Evolutionary conservation across 2,888 invertebrate species (phyloP), one percentile per base, ranked within the genome.

Genomic region (Ametastegia equiseti): DNA sequence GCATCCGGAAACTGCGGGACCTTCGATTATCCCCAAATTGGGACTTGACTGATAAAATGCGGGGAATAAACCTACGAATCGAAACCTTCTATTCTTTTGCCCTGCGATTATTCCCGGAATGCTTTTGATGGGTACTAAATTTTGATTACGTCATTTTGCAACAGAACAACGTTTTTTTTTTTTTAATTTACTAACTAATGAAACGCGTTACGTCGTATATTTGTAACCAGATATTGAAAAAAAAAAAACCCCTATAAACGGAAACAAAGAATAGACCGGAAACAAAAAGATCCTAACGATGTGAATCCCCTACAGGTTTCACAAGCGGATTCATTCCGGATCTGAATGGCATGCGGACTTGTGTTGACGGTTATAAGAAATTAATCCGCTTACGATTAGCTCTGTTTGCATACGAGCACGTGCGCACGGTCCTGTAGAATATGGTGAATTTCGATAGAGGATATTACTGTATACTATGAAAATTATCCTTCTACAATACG

Each of bases 261-360:
- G n/a, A n/a, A n/a, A n/a, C n/a, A n/a, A n/a, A n/a, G n/a, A n/a
- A n/a, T 54, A 19, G 13, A 54, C 15, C 15, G 63, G 9, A 39
- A 65, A 15, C 33, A 63, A 36, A 23, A 42, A 54, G 3, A 54
- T 36, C 15, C 54, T 33, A 15, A 13, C 45, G 36, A 54, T 54
- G 50, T 2, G 54, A 75, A 54, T 54, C 33, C 75, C 45, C 75
- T 75, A 19, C 19, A 33, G 50, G 19, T 75, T 75, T 23, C 9
- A 75, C 15, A 75, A 75, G 54, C 45, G 54, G 50, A 75, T 75
- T 75, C 19, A n/a, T 75, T 75, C 54, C 54, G 23, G 36, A 54
- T 75, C 39, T 27, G 54, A 75, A 19, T 75, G 33, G n/a, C n/a
- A n/a, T 23, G 36, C 15, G 54, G 54, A 75, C 75, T 54, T 75